Base-by-base conservation (phyloP, 2,797 vertebrate species). In the Sebastes oblongus region DNA sequence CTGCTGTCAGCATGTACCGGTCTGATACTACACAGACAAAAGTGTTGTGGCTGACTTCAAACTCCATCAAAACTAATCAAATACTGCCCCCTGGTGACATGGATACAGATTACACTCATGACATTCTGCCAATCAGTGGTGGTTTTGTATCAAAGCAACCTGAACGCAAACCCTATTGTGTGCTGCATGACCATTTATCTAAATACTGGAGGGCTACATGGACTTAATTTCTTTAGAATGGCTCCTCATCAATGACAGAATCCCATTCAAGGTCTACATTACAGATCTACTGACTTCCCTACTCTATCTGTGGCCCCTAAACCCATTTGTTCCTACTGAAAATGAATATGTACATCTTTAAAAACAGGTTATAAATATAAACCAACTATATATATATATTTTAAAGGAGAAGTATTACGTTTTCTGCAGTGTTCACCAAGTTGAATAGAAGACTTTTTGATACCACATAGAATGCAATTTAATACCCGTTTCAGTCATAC, bases 1-100 rank as follows among this genome's bases (percentile, higher is more conserved):
- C 68, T 72, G 81, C 74, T 79, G 72, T 86, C 78, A 84, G 82
- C 61, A 87, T 64, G 52, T 56, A 30, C 52, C 25, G n/a, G 6
- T 56, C 27, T 66, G 64, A 20, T 29, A 42, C 36, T 24, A 64
- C 56, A 81, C 30, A 52, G 62, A 56, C 59, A 69, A 14, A 14
- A 10, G 12, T 32, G 16, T 4, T 42, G 11, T 54, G 8, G 2
- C 70, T 30, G 32, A 27, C 14, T 29, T 56, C 8, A 22, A 24
- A 22, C 7, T 3, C 16, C 16, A 24, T 27, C 25, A 80, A 82
- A 81, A 2, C 29, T 79, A 74, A 75, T 81, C n/a, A 74, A 85
- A 88, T 46, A 91, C 89, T 93, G 92, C 91, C 93, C 91, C 86
- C 93, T 92, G 67, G 69, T 91, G 93, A 73, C 16, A 18, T 12